Evolutionary conservation across 1,140 invertebrate species (phyloP), one percentile per base, ranked within the genome.

Genomic region (Charaxes varanes): DNA sequence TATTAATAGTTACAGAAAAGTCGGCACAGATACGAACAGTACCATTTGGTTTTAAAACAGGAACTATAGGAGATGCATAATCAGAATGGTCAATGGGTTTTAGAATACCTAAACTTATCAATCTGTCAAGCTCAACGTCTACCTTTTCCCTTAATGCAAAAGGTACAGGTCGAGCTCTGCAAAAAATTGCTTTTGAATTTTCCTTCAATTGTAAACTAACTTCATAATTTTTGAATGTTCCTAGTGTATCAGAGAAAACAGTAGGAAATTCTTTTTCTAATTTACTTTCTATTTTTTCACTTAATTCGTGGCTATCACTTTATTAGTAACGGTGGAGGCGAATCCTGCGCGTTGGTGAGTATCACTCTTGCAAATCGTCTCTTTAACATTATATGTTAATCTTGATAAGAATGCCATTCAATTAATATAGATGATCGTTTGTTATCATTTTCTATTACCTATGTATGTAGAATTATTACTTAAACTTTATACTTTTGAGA

Each of bases 31-130:
- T 36, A 6, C 78, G 44, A 23, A 81, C 38, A 1, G 41, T 44
- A 5, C 64, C 62, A 41, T 76, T 49, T 8, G 41, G 43, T 48
- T 84, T 84, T 21, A 67, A 43, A 1, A 83, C 64, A 2, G 65
- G 56, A 0, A 86, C 81, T 3, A 87, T 55, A 0, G 80, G 83
- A 4, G 69, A 62, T 7, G 69, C 74, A 65, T 79, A 86, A 28
- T 72, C 58, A 3, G 64, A 59, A 41, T 63, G 44, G 18, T 65
- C 47, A 4, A 42, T 32, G 4, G 27, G 27, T 33, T 32, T 15
- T 4, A 45, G 8, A 17, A 45, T 31, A 7, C 42, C 34, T 37
- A 36, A 19, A 6, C n/a, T 22, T 6, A 45, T 21, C 13, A 45
- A 37, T n/a, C 42, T 30, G 18, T 45, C 34, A 7, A 36, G 30